phyloP scores from a whole-genome alignment of 2,113 vertebrate genomes.

The Chionodraco myersi region DNA sequence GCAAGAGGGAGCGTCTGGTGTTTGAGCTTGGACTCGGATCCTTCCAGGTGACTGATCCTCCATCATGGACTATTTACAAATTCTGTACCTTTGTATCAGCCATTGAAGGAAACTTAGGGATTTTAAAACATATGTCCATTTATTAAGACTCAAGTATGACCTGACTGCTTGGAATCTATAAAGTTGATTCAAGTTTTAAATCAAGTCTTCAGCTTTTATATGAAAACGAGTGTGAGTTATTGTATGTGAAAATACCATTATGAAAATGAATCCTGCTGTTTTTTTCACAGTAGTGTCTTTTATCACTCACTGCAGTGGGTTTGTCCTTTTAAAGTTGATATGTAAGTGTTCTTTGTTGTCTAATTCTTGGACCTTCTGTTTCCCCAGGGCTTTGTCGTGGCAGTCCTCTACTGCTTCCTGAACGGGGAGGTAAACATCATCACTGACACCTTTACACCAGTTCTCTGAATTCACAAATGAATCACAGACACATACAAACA shows the following conservation, averaged over 20 bases:
- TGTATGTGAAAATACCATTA: not conserved
- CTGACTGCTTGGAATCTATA: not conserved
- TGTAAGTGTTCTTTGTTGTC: not conserved
- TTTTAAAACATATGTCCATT: not conserved
- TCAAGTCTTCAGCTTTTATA: too few relatives aligned
- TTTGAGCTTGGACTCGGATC: constrained; percentile 97
- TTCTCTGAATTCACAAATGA: not conserved
- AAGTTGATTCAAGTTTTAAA: not conserved
- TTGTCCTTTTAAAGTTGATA: not conserved
- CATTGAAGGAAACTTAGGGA: not conserved
- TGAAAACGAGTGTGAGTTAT: not conserved
- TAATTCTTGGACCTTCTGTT: constrained; percentile 14
- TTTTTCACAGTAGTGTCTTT: not conserved
- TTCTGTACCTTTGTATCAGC: not conserved
- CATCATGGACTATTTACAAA: not conserved
- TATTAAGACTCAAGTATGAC: not conserved
- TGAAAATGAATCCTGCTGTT: not conserved
- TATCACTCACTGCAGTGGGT: not conserved
- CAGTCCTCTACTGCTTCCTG: constrained; percentile 97
- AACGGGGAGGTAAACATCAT: constrained; percentile 91
- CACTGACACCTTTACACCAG: not conserved
- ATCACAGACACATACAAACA: not conserved
- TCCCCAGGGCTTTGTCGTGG: constrained; percentile 94
- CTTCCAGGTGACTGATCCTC: constrained; percentile 88
- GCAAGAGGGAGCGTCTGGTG: constrained; percentile 93